Evolutionary conservation across 2,888 invertebrate genomes (phyloP), one percentile per base, ranked within the genome.

Genomic region (Drosophila flavopinicola): DNA sequence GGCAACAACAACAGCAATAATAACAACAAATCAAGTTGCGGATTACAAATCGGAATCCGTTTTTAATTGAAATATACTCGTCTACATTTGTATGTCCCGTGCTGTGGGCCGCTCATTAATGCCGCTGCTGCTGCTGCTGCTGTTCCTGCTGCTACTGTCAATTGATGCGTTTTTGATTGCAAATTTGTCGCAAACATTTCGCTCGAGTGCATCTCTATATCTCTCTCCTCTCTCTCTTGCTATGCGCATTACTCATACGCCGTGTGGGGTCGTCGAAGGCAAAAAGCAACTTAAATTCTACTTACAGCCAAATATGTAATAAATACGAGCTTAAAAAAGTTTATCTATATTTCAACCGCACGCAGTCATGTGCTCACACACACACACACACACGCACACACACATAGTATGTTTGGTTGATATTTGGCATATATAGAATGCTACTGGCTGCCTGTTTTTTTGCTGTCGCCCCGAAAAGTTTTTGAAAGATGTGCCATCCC

Each of bases 251-350:
- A 78, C 78, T 82, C 83, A 82, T 82, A 75, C 83, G 78, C 61
- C 72, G 68, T 42, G 65, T 60, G 51, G 51, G 44, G 33, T 41
- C 38, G 56, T 35, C 15, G 29, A 38, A 52, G 67, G 53, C 49
- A 78, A 75, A 76, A 80, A 86, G 72, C 87, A 84, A 86, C 85
- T 83, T 84, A 83, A 83, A 84, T 86, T 86, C 83, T 80, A 86
- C 87, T 83, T 83, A 86, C 85, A 84, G 87, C 72, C 75, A 84
- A 86, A 83, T 86, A 83, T 86, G 87, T 84, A 83, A 83, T 83
- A 86, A 83, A 83, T 83, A 86, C 85, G 67, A 84, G 87, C 83
- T 83, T 86, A 86, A 83, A 86, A 83, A 77, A 82, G 82, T 86
- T 83, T 83, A 86, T 80, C 84, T 82, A 85, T 85, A 85, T 85